Percentiles rank a stretch among this genome's conserved stretches.
phyloP scores from a whole-genome alignment of 2,113 vertebrate genomes.

The Furnarius figulus region DNA sequence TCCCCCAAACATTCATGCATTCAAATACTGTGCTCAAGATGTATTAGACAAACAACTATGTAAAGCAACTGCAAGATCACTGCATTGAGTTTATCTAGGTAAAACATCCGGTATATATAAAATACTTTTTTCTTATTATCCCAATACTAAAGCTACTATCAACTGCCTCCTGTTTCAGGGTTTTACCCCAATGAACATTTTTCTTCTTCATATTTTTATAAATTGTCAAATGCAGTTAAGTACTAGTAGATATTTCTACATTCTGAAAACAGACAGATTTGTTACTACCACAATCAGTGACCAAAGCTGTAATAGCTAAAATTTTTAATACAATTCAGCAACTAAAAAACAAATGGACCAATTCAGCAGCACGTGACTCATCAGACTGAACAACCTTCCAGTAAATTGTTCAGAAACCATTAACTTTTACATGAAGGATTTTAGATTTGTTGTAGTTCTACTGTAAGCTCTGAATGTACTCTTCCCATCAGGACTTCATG shows the following conservation, averaged over 20 bases:
- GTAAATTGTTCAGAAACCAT: neutral
- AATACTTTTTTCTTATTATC: neutral
- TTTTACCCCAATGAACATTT: neutral
- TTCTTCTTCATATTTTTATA: neutral
- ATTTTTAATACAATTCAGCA: neutral
- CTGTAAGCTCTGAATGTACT: neutral
- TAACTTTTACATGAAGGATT: neutral
- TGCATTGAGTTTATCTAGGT: neutral
- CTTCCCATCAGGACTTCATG: neutral
- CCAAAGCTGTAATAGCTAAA: neutral
- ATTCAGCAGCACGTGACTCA: neutral
- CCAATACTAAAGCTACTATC: neutral
- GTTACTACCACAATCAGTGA: neutral
- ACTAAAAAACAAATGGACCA: neutral
- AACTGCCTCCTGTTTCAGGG: neutral
- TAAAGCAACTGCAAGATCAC: neutral
- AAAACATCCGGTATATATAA: neutral
- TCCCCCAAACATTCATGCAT: neutral
- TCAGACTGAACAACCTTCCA: neutral
- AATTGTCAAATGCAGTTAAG: neutral
- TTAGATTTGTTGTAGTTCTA: neutral
- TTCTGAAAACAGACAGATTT: neutral
- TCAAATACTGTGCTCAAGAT: neutral
- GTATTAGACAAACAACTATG: neutral
- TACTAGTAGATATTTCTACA: neutral